phyloP scores from a whole-genome alignment of 2,888 invertebrate genomes.

The Microdon myrmicae region DNA sequence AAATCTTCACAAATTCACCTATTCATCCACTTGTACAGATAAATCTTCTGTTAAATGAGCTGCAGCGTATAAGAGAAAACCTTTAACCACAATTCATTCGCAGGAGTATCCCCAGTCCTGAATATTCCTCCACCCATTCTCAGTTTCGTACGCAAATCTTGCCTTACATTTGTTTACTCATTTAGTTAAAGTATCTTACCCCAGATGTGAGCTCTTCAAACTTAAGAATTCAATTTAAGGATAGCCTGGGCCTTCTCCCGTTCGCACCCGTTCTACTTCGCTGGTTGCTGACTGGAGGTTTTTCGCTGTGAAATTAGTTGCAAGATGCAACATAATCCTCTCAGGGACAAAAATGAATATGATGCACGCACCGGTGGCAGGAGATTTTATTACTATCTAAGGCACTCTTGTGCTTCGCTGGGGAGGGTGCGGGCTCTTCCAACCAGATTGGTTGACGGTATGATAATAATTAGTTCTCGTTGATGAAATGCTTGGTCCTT shows the following conservation, averaged over 20 bases:
- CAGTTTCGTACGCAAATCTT: slow-evolving; percentile 5
- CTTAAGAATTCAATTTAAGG: slow-evolving; percentile 19
- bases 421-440: not conserved
- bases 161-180: no score
- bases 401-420: not conserved
- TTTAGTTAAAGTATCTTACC: slow-evolving; percentile 21
- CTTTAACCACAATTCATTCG: slow-evolving; percentile 22
- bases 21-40: not conserved
- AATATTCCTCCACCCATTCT: not conserved
- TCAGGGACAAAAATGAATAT: not conserved
- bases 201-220: slow-evolving; percentile 26
- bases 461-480: slow-evolving; percentile 29
- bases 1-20: not conserved
- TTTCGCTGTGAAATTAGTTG: slow-evolving; percentile 15
- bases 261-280: not conserved
- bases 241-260: slow-evolving; percentile 13
- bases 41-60: slow-evolving; percentile 21
- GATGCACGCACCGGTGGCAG: not conserved
- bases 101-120: not conserved
- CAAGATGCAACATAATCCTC: slow-evolving; percentile 24
- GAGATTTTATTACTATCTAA: slow-evolving; percentile 12
- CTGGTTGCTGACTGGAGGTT: not conserved
- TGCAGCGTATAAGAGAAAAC: slow-evolving; percentile 15
- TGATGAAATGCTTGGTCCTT: no score
- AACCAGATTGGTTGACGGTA: slow-evolving; percentile 2